These are phyloP conservation scores for Tupaia tana DNA, from an alignment of 2,113 vertebrate species.

Conservation along the genomic window DNA sequence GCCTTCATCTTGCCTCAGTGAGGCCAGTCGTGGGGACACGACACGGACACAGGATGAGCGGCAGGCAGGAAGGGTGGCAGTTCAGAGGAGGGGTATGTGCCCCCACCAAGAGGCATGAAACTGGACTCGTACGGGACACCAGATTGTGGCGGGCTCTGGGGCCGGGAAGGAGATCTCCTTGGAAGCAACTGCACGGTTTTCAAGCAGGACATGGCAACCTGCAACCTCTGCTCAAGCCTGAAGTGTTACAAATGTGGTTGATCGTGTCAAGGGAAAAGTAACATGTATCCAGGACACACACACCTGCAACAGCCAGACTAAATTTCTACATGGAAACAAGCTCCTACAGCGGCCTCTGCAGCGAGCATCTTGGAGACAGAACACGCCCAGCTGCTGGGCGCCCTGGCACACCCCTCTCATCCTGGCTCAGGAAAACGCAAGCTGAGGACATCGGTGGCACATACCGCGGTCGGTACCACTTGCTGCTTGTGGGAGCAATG, in stretches of 20 bases:
- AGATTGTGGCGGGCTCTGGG: rapidly evolving
- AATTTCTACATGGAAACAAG: neutral
- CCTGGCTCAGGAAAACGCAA: rapidly evolving
- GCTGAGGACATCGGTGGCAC: rapidly evolving
- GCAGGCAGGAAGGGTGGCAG: neutral
- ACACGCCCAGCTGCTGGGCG: rapidly evolving
- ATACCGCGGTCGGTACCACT: too few relatives aligned
- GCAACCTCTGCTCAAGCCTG: neutral
- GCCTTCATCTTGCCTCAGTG: rapidly evolving
- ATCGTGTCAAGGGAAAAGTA: neutral
- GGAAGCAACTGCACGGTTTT: neutral
- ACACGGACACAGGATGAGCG: rapidly evolving
- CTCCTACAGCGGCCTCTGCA: neutral
- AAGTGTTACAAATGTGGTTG: neutral
- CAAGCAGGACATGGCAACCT: neutral
- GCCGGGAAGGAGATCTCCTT: rapidly evolving
- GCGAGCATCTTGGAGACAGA: neutral
- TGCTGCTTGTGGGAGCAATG: neutral
- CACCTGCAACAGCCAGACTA: neutral
- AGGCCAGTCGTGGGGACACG: neutral
- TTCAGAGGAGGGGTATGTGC: neutral
- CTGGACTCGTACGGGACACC: neutral
- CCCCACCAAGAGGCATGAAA: neutral
- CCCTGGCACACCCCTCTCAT: neutral
- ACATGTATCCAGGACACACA: rapidly evolving